phyloP scores from a whole-genome alignment of 2,797 vertebrate species.

The Hypotaenidia philippensis region DNA sequence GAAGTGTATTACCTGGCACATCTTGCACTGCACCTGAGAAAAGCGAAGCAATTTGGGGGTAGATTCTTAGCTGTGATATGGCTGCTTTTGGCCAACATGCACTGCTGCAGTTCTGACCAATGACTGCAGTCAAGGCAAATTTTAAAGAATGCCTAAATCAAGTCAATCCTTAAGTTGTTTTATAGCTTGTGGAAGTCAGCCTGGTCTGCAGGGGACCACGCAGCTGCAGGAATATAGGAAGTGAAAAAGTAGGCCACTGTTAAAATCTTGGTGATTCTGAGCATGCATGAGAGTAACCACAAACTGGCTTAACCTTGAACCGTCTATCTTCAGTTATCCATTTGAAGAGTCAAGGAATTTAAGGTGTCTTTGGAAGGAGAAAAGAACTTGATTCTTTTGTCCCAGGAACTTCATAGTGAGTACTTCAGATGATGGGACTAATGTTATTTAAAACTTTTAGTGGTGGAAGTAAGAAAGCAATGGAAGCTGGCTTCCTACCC shows the following conservation, averaged over 20 bases:
- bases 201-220: not conserved
- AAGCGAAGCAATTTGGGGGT: not conserved
- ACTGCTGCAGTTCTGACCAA: not conserved
- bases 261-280: not conserved
- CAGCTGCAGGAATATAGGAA: constrained; percentile 20
- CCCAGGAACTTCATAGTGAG: not conserved
- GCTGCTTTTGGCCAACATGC: not conserved
- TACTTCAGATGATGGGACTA: not conserved
- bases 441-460: not conserved
- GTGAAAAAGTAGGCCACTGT: not conserved
- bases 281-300: not conserved
- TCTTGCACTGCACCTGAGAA: not conserved
- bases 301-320: not conserved
- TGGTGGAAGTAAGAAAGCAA: not conserved
- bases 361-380: not conserved
- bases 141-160: constrained; percentile 1
- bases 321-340: not conserved
- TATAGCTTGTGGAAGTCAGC: constrained; percentile 1
- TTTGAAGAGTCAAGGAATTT: not conserved
- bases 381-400: not conserved
- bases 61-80: not conserved
- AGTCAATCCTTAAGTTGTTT: not conserved
- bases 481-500: not conserved
- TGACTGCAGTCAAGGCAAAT: not conserved
- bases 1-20: not conserved